Base-by-base conservation (phyloP, 1,140 invertebrate genomes). In the Aradophagus sp. region DNA sequence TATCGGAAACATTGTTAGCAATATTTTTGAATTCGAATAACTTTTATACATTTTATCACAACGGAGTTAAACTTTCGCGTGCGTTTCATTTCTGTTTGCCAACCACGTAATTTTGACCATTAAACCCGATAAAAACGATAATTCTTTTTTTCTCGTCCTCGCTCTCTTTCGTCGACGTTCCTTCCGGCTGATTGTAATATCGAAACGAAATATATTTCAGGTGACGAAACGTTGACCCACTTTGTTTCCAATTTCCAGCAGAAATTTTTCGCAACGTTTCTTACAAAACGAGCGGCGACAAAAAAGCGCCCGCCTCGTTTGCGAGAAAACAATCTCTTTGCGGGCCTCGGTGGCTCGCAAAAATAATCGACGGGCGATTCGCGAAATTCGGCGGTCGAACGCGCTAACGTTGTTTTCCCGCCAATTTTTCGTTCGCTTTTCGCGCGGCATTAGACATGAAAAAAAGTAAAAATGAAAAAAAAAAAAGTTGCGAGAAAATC, bases 241-340 rank as follows among this genome's bases (percentile, higher is more conserved):
- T 52, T 66, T 56, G 63, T 67, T 52, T 58, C 45, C 52, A 50
- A 52, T 67, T 67, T 58, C 38, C 42, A 58, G 52, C 32, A 20
- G 50, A 50, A 66, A 66, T n/a, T 41, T 66, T 50, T 56, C 52
- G 52, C 62, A 66, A 66, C 14, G 45, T 19, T 66, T 44, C 62
- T 58, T 66, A 36, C 62, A 58, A 66, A 66, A 66, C 52, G 52
- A 35, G 36, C n/a, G 1, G 29, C 11, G 23, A 66, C 62, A 58
- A 66, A 66, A 66, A 66, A 66, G n/a, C n/a, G 20, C n/a, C 23
- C 36, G 31, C 23, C 16, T 12, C 38, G 29, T 45, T 53, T 47
- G 48, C 53, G 53, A 44, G 63, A n/a, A 67, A 67, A 67, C 63
- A 67, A 58, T 67, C 53, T 58, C 53, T 45, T 47, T 26, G 32